Percentiles rank a stretch among this genome's conserved stretches.
Evolutionary conservation across 2,113 vertebrate species (phyloP).

Genomic region (Himantopus leucocephalus): DNA sequence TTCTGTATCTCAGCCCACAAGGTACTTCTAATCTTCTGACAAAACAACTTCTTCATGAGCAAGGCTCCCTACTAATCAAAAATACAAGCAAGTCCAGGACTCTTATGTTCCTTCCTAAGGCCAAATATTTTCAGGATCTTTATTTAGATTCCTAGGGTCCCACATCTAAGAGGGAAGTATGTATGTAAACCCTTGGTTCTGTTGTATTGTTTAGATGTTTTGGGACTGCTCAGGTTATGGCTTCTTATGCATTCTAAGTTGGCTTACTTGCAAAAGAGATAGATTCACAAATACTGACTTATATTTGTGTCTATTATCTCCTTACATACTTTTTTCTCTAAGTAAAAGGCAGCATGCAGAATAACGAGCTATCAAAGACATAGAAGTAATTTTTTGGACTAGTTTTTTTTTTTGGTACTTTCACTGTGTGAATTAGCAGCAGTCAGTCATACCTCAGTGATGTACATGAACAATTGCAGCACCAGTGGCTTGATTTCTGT

Average conservation of each 20-base stretch:
- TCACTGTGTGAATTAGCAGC: not conserved
- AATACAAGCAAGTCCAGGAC: not conserved
- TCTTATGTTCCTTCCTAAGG: not conserved
- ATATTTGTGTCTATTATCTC: not conserved
- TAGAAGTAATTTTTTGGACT: accelerated
- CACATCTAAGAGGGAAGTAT: not conserved
- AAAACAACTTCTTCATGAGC: not conserved
- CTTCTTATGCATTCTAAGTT: not conserved
- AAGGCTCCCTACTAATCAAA: not conserved
- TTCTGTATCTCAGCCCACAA: not conserved
- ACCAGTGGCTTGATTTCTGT: not conserved
- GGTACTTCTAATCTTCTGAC: not conserved
- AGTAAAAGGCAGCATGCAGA: not conserved
- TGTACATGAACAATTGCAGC: not conserved
- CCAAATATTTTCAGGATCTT: not conserved
- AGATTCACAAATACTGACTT: not conserved
- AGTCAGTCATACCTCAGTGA: not conserved
- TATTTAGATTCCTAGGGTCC: not conserved
- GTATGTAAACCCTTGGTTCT: accelerated
- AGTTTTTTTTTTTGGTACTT: not conserved
- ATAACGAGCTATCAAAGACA: not conserved
- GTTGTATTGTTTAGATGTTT: not conserved
- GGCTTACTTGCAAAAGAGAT: not conserved
- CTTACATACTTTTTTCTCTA: not conserved
- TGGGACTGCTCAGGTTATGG: not conserved